These are phyloP conservation scores for Phoxinus phoxinus DNA, from an alignment of 2,113 vertebrate species.

Conservation along the genomic window DNA sequence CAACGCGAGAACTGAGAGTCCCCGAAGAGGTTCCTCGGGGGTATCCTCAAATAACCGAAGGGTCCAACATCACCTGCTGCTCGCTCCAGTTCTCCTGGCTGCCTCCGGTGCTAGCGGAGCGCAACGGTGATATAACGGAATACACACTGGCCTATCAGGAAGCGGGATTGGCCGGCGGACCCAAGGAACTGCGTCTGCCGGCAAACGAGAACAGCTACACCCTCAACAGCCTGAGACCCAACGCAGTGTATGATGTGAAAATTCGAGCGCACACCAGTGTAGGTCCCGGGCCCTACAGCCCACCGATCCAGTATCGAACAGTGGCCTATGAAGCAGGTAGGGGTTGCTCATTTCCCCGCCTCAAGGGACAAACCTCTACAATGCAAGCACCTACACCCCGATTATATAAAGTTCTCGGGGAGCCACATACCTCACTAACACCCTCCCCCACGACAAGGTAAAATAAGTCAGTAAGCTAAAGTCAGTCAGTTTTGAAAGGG, in stretches of 20 bases:
- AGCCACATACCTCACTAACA: conserved; percentile 77
- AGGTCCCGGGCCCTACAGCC: conserved; percentile 98
- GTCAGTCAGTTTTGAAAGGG: conserved; percentile 78
- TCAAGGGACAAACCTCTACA: conserved; percentile 64
- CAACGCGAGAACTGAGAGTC: conserved; percentile 79
- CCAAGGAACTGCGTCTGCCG: conserved; percentile 83
- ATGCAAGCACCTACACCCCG: conserved; percentile 72
- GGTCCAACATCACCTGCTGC: conserved; percentile 85
- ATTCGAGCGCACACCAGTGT: conserved; percentile 97
- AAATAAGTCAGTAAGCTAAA: conserved; percentile 79
- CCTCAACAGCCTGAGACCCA: conserved; percentile 91
- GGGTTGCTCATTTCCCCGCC: conserved; percentile 69
- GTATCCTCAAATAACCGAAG: conserved; percentile 88
- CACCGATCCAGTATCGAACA: conserved; percentile 94
- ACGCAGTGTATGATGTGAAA: conserved; percentile 94
- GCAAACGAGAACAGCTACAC: conserved; percentile 86
- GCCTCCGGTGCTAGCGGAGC: conserved; percentile 90
- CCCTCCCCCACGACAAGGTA: conserved; percentile 71
- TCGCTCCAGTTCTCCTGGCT: conserved; percentile 92
- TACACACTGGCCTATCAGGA: conserved; percentile 96
- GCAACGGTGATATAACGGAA: conserved; percentile 89
- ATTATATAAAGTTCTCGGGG: conserved; percentile 67
- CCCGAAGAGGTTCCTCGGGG: conserved; percentile 90
- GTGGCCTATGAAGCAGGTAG: conserved; percentile 96
- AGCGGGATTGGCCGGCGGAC: conserved; percentile 73